Evolutionary conservation across 2,113 vertebrate species (phyloP).

Genomic region (Tragulus kanchil): DNA sequence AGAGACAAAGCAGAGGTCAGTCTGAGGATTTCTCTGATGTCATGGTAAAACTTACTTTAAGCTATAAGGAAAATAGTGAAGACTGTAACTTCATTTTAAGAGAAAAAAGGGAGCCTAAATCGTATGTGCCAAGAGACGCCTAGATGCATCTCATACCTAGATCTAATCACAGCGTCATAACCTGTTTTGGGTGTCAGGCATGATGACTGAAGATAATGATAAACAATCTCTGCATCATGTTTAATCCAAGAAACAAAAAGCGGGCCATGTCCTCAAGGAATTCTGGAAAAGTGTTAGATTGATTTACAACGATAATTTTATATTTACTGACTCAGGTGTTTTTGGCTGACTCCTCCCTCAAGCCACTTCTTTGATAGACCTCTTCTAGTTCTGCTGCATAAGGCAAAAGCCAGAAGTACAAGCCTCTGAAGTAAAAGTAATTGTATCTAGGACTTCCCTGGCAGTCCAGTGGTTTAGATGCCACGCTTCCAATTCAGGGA

Average conservation of each 20-base stretch:
- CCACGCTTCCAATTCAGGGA: background rate
- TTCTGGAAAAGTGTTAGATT: background rate
- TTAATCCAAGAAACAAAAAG: background rate
- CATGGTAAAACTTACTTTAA: background rate
- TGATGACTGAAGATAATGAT: background rate
- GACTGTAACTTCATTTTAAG: background rate
- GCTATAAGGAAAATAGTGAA: background rate
- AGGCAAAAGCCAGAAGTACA: constrained; percentile 51
- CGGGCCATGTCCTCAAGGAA: background rate
- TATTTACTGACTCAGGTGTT: background rate
- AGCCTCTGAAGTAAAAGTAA: background rate
- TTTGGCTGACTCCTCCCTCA: background rate
- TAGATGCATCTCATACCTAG: background rate
- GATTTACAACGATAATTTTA: background rate
- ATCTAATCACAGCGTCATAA: background rate
- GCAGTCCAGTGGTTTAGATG: background rate
- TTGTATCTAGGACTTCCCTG: background rate
- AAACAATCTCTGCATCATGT: background rate
- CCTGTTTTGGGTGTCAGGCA: background rate
- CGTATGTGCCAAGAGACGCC: background rate
- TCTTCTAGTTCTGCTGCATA: constrained; percentile 38
- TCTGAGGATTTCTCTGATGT: background rate
- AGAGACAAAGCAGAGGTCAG: background rate
- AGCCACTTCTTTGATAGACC: background rate
- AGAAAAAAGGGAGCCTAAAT: background rate